Conservation (phyloP, 2,113 vertebrate species). For the Morphnarchus princeps region DNA sequence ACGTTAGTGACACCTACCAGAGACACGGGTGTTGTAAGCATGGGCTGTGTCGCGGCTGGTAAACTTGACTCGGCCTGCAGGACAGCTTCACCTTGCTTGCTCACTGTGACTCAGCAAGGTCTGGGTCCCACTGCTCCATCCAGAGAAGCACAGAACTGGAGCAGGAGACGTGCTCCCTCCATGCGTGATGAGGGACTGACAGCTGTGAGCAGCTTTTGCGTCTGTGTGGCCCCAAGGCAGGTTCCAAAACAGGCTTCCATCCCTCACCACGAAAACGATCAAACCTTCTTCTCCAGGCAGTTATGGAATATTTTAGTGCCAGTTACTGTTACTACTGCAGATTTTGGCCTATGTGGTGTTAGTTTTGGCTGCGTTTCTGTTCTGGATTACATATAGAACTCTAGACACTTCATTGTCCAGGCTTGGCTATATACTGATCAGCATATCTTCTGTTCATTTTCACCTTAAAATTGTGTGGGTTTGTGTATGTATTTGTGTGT, state of each 20-base stretch:
- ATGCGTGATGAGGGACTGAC: neutral
- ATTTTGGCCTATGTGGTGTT: neutral
- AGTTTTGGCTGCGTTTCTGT: constrained; percentile 19
- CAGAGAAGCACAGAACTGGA: neutral
- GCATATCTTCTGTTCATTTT: neutral
- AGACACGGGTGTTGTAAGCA: neutral
- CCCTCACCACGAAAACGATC: neutral
- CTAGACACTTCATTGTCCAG: neutral
- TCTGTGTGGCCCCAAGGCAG: neutral
- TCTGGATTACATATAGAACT: neutral
- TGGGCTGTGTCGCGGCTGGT: neutral
- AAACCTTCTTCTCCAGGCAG: neutral
- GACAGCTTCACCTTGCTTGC: neutral
- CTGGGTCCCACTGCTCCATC: neutral
- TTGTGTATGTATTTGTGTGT: neutral
- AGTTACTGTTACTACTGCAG: neutral
- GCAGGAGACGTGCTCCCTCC: fast-evolving
- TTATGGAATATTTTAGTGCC: constrained; percentile 8
- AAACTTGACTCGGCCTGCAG: neutral
- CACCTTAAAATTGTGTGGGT: neutral
- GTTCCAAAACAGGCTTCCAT: neutral
- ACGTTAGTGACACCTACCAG: neutral
- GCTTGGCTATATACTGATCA: neutral
- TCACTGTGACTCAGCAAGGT: neutral
- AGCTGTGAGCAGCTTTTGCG: neutral